phyloP scores from a whole-genome alignment of 1,140 invertebrate genomes.

The Drosophila prosaltans region DNA sequence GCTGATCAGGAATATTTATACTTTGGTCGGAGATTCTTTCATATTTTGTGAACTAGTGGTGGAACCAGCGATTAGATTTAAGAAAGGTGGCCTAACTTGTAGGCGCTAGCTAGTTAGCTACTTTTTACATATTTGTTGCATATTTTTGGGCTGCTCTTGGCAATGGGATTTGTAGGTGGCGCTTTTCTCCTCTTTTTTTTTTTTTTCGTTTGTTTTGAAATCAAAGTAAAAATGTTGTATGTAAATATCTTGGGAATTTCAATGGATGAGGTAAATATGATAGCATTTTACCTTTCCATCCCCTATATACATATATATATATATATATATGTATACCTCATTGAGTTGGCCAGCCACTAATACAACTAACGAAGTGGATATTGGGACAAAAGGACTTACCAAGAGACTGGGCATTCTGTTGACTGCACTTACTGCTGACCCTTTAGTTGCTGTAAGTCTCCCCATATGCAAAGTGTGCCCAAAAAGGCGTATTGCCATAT shows the following conservation, averaged over 20 bases:
- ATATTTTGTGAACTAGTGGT: no score
- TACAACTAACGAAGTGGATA: slow-evolving; percentile 80
- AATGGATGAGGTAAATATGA: background rate
- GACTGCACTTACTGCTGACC: slow-evolving; percentile 1
- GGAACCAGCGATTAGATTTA: background rate
- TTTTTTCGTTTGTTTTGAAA: background rate
- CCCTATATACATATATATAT: background rate
- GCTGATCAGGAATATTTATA: no score
- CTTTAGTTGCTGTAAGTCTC: slow-evolving; percentile 34
- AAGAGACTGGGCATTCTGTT: slow-evolving; percentile 1
- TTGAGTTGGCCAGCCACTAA: slow-evolving; percentile 40
- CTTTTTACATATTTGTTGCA: background rate
- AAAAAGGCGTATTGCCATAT: slow-evolving; percentile 11
- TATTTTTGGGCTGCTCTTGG: background rate
- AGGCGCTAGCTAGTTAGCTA: background rate
- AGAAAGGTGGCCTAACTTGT: slow-evolving; percentile 1
- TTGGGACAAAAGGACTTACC: slow-evolving; percentile 28
- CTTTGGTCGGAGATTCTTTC: no score
- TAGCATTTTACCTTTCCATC: background rate
- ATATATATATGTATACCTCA: background rate
- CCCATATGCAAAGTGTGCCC: slow-evolving; percentile 59
- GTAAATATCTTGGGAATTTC: background rate
- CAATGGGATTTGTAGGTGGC: no score
- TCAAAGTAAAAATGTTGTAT: slow-evolving; percentile 8
- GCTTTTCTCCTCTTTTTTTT: no score